Evolutionary conservation across 2,113 vertebrate genomes (phyloP).

Genomic region (Empidonax traillii): DNA sequence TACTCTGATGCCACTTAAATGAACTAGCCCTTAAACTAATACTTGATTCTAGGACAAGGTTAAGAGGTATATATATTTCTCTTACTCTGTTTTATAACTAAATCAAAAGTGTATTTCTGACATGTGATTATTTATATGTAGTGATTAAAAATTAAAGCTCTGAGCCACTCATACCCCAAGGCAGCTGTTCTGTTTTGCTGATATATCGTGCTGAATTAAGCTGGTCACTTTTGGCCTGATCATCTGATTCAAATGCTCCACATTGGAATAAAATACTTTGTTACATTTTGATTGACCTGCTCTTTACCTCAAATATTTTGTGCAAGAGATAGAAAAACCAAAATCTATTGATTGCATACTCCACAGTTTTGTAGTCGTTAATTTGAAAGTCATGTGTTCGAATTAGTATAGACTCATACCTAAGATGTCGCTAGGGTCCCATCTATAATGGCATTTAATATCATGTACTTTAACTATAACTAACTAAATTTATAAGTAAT

Average conservation of each 20-base stretch:
- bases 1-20: background rate
- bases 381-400: background rate
- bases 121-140: background rate
- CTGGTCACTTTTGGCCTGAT: background rate
- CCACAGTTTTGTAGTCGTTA: background rate
- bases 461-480: background rate
- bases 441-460: background rate
- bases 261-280: background rate
- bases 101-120: background rate
- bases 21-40: background rate
- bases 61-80: background rate
- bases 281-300: background rate
- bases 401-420: background rate
- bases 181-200: slow-evolving; percentile 19
- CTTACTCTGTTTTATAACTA: background rate
- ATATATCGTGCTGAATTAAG: background rate
- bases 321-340: background rate
- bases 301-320: background rate
- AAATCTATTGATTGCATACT: background rate
- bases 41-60: background rate
- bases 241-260: background rate
- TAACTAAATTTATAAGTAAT: background rate
- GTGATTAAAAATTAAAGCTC: slow-evolving; percentile 9
- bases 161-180: background rate
- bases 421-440: background rate